These are phyloP conservation scores for Lomographa bimaculata DNA, from an alignment of 2,888 invertebrate genomes.

Conservation along the genomic window DNA sequence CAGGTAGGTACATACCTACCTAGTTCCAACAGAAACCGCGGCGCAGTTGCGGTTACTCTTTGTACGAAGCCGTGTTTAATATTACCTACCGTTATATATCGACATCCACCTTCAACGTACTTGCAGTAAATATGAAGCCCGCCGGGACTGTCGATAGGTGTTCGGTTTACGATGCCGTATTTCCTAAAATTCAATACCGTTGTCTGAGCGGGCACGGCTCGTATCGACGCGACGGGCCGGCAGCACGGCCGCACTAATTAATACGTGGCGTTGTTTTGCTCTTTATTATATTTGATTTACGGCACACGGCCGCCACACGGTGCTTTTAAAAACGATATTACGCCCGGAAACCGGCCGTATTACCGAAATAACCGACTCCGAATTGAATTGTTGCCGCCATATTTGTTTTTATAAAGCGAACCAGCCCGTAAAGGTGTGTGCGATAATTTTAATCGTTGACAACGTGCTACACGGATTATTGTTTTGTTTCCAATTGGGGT, in stretches of 20 bases:
- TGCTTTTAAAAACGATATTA: constrained; percentile 69
- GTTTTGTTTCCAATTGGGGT: constrained; percentile 46
- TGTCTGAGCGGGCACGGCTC: constrained; percentile 24
- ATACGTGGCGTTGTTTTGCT: constrained; percentile 67
- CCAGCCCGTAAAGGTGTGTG: constrained; percentile 53
- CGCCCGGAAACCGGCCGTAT: constrained; percentile 53
- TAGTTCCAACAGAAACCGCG: neutral
- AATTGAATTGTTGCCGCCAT: constrained; percentile 65
- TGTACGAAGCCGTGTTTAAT: neutral
- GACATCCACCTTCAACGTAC: neutral
- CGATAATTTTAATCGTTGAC: constrained; percentile 53
- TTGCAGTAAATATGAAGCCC: constrained; percentile 3
- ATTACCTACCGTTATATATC: neutral
- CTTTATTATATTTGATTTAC: constrained; percentile 75
- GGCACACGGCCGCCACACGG: constrained; percentile 47
- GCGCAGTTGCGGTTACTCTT: constrained; percentile 11
- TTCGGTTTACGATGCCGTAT: constrained; percentile 47
- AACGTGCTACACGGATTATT: constrained; percentile 43
- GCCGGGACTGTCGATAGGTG: constrained; percentile 8
- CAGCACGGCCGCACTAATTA: constrained; percentile 57
- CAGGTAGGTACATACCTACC: no score
- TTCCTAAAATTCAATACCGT: constrained; percentile 65
- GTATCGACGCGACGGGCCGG: constrained; percentile 11
- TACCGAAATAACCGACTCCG: constrained; percentile 63
- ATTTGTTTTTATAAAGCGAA: constrained; percentile 62